phyloP scores from a whole-genome alignment of 2,113 vertebrate genomes.

The Ardeotis arabs region DNA sequence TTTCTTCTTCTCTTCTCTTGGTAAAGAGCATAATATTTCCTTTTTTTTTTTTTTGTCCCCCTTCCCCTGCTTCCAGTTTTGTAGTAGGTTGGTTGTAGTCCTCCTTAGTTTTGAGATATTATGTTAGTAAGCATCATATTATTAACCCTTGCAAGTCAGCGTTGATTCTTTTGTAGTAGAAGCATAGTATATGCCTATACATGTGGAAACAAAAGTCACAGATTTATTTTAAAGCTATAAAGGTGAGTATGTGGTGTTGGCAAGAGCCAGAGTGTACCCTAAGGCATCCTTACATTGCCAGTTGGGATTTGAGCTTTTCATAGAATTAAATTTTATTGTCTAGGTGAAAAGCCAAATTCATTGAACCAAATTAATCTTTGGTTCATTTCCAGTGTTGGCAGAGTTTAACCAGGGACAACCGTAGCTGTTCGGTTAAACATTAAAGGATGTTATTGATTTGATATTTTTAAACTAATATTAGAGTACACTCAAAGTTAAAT shows the following conservation, averaged over 20 bases:
- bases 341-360: slow-evolving; percentile 60
- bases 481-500: not conserved
- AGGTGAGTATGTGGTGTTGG: slow-evolving; percentile 17
- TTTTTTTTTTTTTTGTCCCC: no score
- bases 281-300: slow-evolving; percentile 13
- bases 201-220: not conserved
- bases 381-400: slow-evolving; percentile 52
- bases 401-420: slow-evolving; percentile 47
- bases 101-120: not conserved
- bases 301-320: slow-evolving; percentile 44
- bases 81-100: not conserved
- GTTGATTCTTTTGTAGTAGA: not conserved
- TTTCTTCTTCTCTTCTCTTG: not conserved
- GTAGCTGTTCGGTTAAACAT: slow-evolving; percentile 29
- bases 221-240: slow-evolving; percentile 35
- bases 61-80: not conserved
- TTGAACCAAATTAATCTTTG: slow-evolving; percentile 49
- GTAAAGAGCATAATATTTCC: not conserved
- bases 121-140: not conserved
- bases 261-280: slow-evolving; percentile 4
- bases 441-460: slow-evolving; percentile 7
- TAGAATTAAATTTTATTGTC: slow-evolving; percentile 58
- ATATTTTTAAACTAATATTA: not conserved
- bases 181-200: not conserved
- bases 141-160: not conserved